phyloP scores from a whole-genome alignment of 2,113 vertebrate species.

The Strix uralensis region DNA sequence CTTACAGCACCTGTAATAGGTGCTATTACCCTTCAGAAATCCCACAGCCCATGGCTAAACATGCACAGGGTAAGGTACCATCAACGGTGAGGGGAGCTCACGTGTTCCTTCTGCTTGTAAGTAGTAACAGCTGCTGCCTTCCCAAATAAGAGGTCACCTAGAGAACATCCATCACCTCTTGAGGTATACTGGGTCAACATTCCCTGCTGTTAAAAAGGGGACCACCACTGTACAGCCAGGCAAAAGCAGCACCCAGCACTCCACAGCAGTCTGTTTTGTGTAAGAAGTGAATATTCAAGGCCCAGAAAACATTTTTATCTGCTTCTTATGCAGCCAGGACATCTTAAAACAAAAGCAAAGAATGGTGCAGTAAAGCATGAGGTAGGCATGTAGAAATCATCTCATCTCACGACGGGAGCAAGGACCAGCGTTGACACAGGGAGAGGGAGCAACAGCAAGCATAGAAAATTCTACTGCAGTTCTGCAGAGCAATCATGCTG shows the following conservation, averaged over 20 bases:
- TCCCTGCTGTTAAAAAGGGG: not conserved
- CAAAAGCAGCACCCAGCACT: not conserved
- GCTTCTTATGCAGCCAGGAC: not conserved
- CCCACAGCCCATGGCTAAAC: not conserved
- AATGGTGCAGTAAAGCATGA: not conserved
- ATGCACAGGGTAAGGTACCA: fast-evolving
- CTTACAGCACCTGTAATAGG: not conserved
- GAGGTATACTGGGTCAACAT: not conserved
- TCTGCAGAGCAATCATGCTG: slow-evolving; percentile 51
- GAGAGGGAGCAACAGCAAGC: not conserved
- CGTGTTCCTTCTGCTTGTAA: not conserved
- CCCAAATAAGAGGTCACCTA: not conserved
- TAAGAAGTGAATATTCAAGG: not conserved
- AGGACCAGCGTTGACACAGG: not conserved
- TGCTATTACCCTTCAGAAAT: not conserved
- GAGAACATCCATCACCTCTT: not conserved
- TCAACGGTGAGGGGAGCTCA: not conserved
- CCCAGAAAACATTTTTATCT: not conserved
- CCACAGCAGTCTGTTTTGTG: not conserved
- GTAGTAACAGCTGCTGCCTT: not conserved
- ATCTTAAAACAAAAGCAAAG: not conserved
- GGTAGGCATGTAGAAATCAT: not conserved
- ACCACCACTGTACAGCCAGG: not conserved
- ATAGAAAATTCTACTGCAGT: slow-evolving; percentile 29
- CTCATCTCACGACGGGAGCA: not conserved